Evolutionary conservation across 2,797 vertebrate genomes (phyloP).

Genomic region (Gymnoscopelus microlampas): DNA sequence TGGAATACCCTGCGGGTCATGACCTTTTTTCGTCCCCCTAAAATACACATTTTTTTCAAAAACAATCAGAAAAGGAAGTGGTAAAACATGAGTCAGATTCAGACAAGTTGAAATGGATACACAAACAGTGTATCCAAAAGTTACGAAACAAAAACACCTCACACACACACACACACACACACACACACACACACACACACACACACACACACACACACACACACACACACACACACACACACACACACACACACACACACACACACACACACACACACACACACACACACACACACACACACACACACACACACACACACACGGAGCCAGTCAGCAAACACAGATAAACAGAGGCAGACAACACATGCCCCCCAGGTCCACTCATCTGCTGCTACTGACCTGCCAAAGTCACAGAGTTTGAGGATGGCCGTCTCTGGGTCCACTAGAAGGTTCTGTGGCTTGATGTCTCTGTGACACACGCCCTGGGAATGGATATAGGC

Average conservation of each 20-base stretch:
- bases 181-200: slow-evolving; percentile 20
- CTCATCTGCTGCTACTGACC: slow-evolving; percentile 75
- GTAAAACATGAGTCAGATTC: slow-evolving; percentile 8
- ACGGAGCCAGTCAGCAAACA: slow-evolving; percentile 11
- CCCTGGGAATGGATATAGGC: slow-evolving; percentile 98
- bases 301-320: slow-evolving; percentile 10
- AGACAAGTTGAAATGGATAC: slow-evolving; percentile 1
- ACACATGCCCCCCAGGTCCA: slow-evolving; percentile 3
- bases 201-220: slow-evolving; percentile 22
- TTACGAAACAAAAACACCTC: too few relatives aligned
- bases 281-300: background rate
- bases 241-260: slow-evolving; percentile 19
- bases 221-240: slow-evolving; percentile 18
- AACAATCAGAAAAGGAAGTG: slow-evolving; percentile 2
- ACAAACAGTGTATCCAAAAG: background rate
- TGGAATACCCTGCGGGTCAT: too few relatives aligned
- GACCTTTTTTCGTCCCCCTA: too few relatives aligned
- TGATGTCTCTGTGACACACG: slow-evolving; percentile 95
- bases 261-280: background rate
- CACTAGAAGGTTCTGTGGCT: slow-evolving; percentile 95
- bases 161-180: slow-evolving; percentile 6
- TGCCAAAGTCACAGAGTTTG: slow-evolving; percentile 96
- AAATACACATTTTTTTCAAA: background rate
- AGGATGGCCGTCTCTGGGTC: slow-evolving; percentile 94
- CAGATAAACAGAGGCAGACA: slow-evolving; percentile 17